Base-by-base conservation (phyloP, 2,113 vertebrate species). In the Pelecanoides urinatrix region DNA sequence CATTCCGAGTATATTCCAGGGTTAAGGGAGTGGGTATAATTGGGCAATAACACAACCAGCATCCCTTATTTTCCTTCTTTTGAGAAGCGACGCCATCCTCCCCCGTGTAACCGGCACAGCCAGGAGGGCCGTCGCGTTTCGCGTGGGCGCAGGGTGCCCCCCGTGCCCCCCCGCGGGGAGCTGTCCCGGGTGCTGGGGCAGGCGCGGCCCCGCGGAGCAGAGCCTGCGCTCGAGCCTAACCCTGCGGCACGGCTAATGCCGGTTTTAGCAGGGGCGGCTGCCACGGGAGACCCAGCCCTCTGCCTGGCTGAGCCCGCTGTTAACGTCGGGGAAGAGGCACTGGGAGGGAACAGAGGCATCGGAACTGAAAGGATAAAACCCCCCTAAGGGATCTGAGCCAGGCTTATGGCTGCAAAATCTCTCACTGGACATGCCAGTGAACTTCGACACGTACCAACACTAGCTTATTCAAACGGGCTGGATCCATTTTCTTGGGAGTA, bases 201-300 rank as follows among this genome's bases (percentile, higher is more conserved):
- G 17, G 11, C 13, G 4, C 8, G 3, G 42, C 13, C n/a, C 49
- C 7, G n/a, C 8, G 1, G 16, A n/a, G 63, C 27, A 34, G 45
- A 59, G 27, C n/a, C 26, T 12, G 14, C 5, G 4, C n/a, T 61
- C 5, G 0, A 73, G 38, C 59, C 27, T 47, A 38, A 38, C 10
- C 20, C 53, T 5, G 26, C 0, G 0, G 56, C 45, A 40, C 0
- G 0, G 16, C 6, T 61, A 25, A 17, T 3, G 16, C 22, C 2
- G 6, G 34, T 14, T 59, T 53, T 20, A 42, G 45, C 26, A 11
- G 2, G 1, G 26, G 16, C 13, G 26, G 36, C 4, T 16, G 45
- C 22, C 17, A 9, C 0, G 25, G 27, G 23, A 34, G 59, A 29
- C 0, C 42, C 53, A 29, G 53, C 27, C 32, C 20, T 26, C 20